phyloP scores from a whole-genome alignment of 1,140 invertebrate genomes.

The Cherax destructor region DNA sequence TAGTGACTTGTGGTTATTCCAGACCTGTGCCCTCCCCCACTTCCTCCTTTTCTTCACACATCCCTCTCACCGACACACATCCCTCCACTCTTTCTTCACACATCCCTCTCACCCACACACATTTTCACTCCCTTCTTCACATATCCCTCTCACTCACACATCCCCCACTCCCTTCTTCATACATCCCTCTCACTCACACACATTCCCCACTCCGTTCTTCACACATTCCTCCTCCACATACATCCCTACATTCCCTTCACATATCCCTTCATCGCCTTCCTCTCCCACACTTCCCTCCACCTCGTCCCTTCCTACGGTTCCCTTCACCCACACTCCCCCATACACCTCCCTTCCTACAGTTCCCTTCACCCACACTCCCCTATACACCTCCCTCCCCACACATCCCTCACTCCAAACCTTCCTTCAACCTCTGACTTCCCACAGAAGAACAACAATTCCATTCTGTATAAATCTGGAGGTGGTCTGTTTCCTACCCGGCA shows the following conservation, averaged over 20 bases:
- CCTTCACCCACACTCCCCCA: background rate
- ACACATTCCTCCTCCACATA: background rate
- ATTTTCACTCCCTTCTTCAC: no score
- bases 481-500: constrained; percentile 8
- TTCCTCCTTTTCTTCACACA: no score
- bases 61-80: no score
- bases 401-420: background rate
- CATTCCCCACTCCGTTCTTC: background rate
- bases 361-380: background rate
- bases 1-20: no score
- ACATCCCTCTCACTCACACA: background rate
- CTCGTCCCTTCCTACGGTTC: no score
- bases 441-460: constrained; percentile 1
- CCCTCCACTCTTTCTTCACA: background rate
- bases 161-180: background rate
- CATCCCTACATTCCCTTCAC: background rate
- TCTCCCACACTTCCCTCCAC: background rate
- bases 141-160: background rate
- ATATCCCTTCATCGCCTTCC: background rate
- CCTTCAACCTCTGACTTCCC: background rate
- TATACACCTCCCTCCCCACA: background rate
- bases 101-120: background rate
- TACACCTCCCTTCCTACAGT: background rate
- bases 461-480: constrained; percentile 8
- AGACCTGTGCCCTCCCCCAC: no score